phyloP scores from a whole-genome alignment of 2,888 invertebrate genomes.

The Strigamia crassipes region DNA sequence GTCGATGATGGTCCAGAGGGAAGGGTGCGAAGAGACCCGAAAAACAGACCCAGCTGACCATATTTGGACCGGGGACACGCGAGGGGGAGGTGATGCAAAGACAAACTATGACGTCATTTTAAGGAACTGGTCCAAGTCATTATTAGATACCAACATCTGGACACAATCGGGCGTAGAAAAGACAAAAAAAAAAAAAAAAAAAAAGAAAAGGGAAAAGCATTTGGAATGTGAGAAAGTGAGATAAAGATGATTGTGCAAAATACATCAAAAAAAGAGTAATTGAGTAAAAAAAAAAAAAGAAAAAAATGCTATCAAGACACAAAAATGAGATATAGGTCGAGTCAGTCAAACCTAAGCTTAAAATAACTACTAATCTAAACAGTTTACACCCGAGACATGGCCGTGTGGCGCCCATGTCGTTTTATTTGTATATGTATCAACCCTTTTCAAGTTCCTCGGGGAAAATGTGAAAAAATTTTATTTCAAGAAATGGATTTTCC shows the following conservation, averaged over 20 bases:
- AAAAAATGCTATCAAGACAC: slow-evolving; percentile 29
- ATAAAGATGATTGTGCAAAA: slow-evolving; percentile 21
- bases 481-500: background rate
- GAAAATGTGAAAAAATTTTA: background rate
- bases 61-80: slow-evolving; percentile 1
- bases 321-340: slow-evolving; percentile 34
- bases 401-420: slow-evolving; percentile 22
- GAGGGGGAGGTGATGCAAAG: background rate
- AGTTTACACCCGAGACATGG: slow-evolving; percentile 34
- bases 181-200: background rate
- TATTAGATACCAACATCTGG: slow-evolving; percentile 30
- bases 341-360: background rate
- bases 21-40: background rate
- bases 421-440: slow-evolving; percentile 19
- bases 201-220: background rate
- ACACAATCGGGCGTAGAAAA: slow-evolving; percentile 27
- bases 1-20: background rate
- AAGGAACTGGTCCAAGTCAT: slow-evolving; percentile 7
- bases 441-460: background rate
- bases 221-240: background rate
- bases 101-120: background rate
- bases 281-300: slow-evolving; percentile 3
- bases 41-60: background rate
- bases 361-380: slow-evolving; percentile 37
- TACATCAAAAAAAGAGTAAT: slow-evolving; percentile 12